These are phyloP conservation scores for Caenorhabditis remanei DNA, from an alignment of 1,140 invertebrate species.

Conservation along the genomic window DNA sequence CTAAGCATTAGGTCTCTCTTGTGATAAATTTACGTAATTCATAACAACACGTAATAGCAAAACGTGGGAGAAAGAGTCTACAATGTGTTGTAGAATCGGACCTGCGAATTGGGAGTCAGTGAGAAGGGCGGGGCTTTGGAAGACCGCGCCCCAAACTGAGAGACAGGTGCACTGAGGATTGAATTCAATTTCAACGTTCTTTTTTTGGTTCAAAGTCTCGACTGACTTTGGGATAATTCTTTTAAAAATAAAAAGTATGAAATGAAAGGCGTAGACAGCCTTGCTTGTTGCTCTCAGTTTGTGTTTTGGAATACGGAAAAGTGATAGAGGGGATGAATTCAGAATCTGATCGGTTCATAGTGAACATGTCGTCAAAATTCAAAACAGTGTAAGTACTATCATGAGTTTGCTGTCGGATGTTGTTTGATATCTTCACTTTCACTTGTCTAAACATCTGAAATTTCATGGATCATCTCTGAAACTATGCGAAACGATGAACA, in stretches of 20 bases:
- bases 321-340: neutral
- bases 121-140: neutral
- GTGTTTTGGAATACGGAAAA: too few species aligned
- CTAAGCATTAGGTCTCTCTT: neutral
- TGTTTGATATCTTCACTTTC: neutral
- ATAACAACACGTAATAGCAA: neutral
- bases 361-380: neutral
- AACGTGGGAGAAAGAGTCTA: neutral
- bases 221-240: neutral
- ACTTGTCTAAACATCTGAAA: neutral
- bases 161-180: neutral
- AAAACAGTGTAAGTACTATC: slow-evolving; percentile 35
- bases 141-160: neutral
- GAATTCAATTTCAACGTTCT: neutral
- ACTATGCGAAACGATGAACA: too few species aligned
- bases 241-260: neutral
- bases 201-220: neutral
- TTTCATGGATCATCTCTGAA: neutral
- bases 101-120: neutral
- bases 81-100: neutral
- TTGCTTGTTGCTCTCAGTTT: neutral
- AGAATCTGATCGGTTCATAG: neutral
- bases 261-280: neutral
- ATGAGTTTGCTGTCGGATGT: neutral
- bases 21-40: slow-evolving; percentile 19